Evolutionary conservation across 2,113 vertebrate genomes (phyloP).

Genomic region (Xenopus laevis): DNA sequence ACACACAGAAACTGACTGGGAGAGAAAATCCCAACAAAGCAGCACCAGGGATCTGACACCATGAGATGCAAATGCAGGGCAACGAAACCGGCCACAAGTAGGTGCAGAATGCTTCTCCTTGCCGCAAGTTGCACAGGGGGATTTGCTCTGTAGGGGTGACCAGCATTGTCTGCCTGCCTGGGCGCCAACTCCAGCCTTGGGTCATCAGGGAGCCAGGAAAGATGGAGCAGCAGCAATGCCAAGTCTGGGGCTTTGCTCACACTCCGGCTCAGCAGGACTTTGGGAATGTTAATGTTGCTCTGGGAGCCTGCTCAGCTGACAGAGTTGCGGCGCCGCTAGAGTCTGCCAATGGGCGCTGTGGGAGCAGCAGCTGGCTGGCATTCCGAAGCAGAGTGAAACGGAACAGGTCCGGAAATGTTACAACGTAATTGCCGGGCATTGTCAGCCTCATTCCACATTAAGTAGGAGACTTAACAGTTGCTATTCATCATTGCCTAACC

Average conservation of each 20-base stretch:
- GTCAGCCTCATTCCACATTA: no score
- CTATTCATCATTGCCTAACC: no score
- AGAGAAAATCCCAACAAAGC: slow-evolving; percentile 63
- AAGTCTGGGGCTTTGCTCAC: slow-evolving; percentile 35
- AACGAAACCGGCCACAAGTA: slow-evolving; percentile 96
- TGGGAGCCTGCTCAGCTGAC: slow-evolving; percentile 23
- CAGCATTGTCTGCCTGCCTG: background rate
- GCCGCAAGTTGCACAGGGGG: slow-evolving; percentile 74
- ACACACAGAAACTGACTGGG: slow-evolving; percentile 73
- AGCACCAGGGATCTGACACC: slow-evolving; percentile 82
- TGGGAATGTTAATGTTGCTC: slow-evolving; percentile 56
- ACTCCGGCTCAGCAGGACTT: slow-evolving; percentile 61
- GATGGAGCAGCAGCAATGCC: background rate
- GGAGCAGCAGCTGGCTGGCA: slow-evolving; percentile 36
- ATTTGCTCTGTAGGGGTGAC: slow-evolving; percentile 41
- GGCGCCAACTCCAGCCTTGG: slow-evolving; percentile 4
- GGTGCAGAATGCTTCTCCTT: slow-evolving; percentile 87
- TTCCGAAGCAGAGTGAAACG: background rate
- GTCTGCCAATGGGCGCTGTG: slow-evolving; percentile 79
- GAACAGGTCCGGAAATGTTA: background rate
- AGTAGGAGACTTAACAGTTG: no score
- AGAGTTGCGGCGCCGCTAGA: slow-evolving; percentile 41
- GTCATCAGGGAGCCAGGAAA: slow-evolving; percentile 12
- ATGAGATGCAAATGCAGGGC: slow-evolving; percentile 99
- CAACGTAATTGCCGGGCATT: no score